Percentiles rank a stretch among this genome's conserved stretches.
Conservation (phyloP, 2,113 vertebrate species). For the Climacteris rufus region DNA sequence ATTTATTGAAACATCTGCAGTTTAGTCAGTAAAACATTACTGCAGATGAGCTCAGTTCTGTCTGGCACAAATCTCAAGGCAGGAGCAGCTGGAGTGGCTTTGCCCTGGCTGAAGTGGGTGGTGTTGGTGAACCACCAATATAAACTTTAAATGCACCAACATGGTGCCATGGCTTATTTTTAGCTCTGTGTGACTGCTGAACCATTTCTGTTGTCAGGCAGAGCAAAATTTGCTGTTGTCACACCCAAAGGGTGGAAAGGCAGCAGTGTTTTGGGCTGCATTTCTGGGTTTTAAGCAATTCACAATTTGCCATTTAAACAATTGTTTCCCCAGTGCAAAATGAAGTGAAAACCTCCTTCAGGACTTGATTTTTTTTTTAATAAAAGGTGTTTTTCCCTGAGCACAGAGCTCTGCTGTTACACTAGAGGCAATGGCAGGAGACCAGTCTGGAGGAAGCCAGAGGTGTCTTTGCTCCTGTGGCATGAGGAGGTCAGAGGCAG, state of each 20-base stretch:
- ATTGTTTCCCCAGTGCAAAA: background rate
- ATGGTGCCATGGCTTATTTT: background rate
- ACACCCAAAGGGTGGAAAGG: background rate
- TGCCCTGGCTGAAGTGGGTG: background rate
- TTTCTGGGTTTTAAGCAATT: background rate
- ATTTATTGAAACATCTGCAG: background rate
- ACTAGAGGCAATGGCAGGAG: accelerated
- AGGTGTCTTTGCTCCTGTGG: background rate
- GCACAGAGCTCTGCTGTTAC: background rate
- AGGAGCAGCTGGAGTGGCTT: background rate
- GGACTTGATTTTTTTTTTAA: background rate
- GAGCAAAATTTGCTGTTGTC: background rate
- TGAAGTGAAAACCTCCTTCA: background rate
- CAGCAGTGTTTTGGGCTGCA: accelerated
- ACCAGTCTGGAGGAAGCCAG: background rate
- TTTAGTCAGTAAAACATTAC: background rate
- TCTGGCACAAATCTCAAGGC: background rate
- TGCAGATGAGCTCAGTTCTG: background rate
- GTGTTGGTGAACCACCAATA: background rate
- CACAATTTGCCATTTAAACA: accelerated
- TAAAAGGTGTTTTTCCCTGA: background rate
- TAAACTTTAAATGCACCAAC: background rate
- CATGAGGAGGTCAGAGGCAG: background rate
- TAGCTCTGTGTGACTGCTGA: background rate
- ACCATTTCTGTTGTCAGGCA: background rate